Evolutionary conservation across 2,888 invertebrate species (phyloP).

Genomic region (Sesia bembeciformis): DNA sequence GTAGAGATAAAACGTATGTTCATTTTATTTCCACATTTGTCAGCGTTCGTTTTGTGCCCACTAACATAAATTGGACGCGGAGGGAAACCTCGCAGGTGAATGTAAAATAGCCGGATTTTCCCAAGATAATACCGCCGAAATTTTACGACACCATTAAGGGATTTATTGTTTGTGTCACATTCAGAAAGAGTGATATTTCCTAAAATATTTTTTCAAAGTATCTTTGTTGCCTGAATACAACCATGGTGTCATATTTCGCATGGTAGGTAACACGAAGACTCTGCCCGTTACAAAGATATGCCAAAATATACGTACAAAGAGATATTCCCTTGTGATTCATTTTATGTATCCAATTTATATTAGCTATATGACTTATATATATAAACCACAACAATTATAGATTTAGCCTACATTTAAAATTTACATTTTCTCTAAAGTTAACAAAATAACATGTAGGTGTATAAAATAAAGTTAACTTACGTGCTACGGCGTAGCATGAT

Average conservation of each 20-base stretch:
- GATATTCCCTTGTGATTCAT: no score
- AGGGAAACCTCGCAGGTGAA: constrained; percentile 72
- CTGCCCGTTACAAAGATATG: no score
- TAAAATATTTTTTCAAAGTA: constrained; percentile 46
- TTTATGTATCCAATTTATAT: no score
- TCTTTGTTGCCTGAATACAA: constrained; percentile 15
- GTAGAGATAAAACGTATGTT: constrained; percentile 71
- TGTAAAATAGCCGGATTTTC: constrained; percentile 72
- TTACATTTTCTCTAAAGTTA: no score
- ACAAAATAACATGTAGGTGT: no score
- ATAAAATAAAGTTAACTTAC: no score
- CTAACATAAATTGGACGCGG: constrained; percentile 73
- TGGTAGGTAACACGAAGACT: not conserved
- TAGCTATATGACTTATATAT: no score
- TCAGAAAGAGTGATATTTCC: constrained; percentile 52
- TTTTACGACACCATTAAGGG: constrained; percentile 71
- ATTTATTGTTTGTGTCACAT: constrained; percentile 70
- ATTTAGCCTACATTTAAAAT: no score
- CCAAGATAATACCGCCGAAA: constrained; percentile 70
- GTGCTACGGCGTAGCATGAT: not conserved
- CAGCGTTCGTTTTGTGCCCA: constrained; percentile 74
- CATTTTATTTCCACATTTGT: constrained; percentile 74
- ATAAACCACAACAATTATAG: no score
- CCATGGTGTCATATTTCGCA: constrained; percentile 7
- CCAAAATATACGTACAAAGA: no score